Evolutionary conservation across 2,797 vertebrate genomes (phyloP).

Genomic region (Rhinophrynus dorsalis): DNA sequence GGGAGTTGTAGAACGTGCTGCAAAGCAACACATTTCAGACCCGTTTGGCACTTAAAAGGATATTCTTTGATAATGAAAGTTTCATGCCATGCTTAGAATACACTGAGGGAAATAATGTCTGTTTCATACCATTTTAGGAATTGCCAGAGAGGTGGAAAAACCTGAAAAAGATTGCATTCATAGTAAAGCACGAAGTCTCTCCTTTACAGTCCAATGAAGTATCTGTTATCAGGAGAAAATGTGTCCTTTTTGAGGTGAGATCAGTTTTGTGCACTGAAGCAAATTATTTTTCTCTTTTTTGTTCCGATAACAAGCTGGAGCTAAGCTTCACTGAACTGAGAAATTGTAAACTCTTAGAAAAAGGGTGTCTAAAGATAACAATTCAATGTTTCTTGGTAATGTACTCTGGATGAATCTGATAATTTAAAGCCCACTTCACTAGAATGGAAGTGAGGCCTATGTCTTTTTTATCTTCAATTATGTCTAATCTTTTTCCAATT

Average conservation of each 20-base stretch:
- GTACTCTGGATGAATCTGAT: constrained; percentile 96
- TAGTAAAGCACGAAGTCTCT: constrained; percentile 79
- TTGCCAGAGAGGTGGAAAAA: constrained; percentile 80
- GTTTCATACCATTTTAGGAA: constrained; percentile 64
- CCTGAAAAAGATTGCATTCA: constrained; percentile 78
- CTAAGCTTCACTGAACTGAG: constrained; percentile 98
- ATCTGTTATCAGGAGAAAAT: constrained; percentile 86
- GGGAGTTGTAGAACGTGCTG: too few relatives aligned
- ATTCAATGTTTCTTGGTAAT: constrained; percentile 94
- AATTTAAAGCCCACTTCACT: constrained; percentile 84
- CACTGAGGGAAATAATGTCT: constrained; percentile 52
- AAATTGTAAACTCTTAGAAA: constrained; percentile 99
- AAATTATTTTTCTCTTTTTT: constrained; percentile 78
- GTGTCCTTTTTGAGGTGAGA: constrained; percentile 89
- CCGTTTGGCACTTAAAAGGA: too few relatives aligned
- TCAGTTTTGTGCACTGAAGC: constrained; percentile 90
- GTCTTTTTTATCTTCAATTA: constrained; percentile 76
- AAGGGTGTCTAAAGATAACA: constrained; percentile 96
- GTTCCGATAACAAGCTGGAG: constrained; percentile 93
- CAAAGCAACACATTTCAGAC: too few relatives aligned
- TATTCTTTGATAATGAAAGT: neutral
- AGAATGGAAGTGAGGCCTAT: constrained; percentile 70
- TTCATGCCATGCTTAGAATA: constrained; percentile 16
- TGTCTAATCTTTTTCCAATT: constrained; percentile 78
- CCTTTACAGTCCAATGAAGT: constrained; percentile 81